phyloP scores from a whole-genome alignment of 2,888 invertebrate species.

The Leucophora obtusa region DNA sequence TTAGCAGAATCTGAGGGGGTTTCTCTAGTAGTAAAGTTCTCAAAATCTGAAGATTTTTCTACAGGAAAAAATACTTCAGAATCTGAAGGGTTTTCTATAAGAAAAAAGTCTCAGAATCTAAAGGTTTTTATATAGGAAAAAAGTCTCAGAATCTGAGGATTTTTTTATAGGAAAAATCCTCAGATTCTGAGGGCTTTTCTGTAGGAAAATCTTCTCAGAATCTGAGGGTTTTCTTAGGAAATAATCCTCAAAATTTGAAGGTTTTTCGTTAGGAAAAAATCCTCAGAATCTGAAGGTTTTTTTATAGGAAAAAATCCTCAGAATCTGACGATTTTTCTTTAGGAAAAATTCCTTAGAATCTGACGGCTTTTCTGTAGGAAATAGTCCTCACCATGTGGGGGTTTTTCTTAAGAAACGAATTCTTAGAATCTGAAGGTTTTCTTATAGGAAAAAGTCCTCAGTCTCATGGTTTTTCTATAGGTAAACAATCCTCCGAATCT shows the following conservation, averaged over 20 bases:
- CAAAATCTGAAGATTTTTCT: too few species aligned
- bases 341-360: neutral
- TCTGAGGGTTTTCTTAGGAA: too few species aligned
- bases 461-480: neutral
- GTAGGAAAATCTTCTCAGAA: neutral
- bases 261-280: too few species aligned
- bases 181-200: neutral
- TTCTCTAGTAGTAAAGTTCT: too few species aligned
- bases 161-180: neutral
- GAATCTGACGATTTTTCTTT: neutral
- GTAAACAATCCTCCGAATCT: neutral
- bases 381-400: too few species aligned
- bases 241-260: too few species aligned
- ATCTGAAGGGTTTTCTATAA: neutral
- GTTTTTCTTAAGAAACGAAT: neutral
- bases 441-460: neutral
- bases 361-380: too few species aligned
- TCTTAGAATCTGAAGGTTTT: too few species aligned
- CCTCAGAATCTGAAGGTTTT: too few species aligned
- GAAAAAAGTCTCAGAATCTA: too few species aligned
- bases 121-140: neutral
- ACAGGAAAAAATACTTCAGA: neutral
- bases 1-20: too few species aligned
- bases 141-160: neutral
- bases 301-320: neutral